Evolutionary conservation across 2,888 invertebrate genomes (phyloP).

Genomic region (Quadriops clusia): DNA sequence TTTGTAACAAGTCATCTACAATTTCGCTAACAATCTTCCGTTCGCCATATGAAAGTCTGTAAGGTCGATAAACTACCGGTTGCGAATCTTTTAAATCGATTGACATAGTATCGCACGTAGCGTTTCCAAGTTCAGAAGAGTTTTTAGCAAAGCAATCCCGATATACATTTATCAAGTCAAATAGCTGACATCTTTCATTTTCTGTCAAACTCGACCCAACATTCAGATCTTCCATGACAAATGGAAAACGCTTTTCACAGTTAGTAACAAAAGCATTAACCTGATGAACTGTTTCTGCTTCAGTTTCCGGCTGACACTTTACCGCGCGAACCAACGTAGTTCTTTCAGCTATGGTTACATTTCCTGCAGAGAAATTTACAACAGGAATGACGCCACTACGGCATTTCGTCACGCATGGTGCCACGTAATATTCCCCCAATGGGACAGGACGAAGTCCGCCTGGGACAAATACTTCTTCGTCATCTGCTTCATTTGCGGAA

Average conservation of each 20-base stretch:
- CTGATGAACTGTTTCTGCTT: too few species aligned
- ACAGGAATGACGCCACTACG: constrained; percentile 4
- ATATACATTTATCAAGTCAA: constrained; percentile 7
- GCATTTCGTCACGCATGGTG: constrained; percentile 5
- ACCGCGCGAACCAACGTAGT: too few species aligned
- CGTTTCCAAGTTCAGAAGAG: constrained; percentile 5
- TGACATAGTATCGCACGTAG: constrained; percentile 3
- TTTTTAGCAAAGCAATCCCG: constrained; percentile 6
- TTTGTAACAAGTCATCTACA: constrained; percentile 16
- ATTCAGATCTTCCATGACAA: too few species aligned
- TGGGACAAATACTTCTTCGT: constrained; percentile 5
- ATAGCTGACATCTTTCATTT: too few species aligned
- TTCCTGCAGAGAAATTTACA: constrained; percentile 1
- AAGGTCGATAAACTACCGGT: constrained; percentile 21
- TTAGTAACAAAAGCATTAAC: too few species aligned
- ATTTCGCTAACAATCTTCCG: constrained; percentile 16
- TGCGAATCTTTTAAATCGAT: constrained; percentile 20
- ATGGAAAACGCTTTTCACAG: too few species aligned
- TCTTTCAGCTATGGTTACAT: constrained; percentile 6
- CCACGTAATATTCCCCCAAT: constrained; percentile 3
- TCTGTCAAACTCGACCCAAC: too few species aligned
- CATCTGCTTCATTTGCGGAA: not conserved
- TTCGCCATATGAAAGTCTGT: constrained; percentile 21
- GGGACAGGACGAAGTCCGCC: constrained; percentile 2
- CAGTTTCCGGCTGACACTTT: too few species aligned